phyloP scores from a whole-genome alignment of 2,888 invertebrate genomes.

The Tiphia femorata region DNA sequence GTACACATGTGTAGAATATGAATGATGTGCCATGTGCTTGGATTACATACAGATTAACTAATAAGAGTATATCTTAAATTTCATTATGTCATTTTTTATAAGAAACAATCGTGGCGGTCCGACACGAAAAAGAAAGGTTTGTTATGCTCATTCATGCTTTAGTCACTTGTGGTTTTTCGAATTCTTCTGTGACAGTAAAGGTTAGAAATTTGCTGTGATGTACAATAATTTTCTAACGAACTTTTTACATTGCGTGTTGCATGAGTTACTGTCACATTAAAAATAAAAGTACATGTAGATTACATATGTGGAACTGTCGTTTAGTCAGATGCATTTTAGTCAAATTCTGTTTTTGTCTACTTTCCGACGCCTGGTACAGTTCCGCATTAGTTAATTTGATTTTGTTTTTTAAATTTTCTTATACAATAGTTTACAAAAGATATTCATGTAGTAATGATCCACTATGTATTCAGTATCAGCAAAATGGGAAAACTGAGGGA shows the following conservation, averaged over 20 bases:
- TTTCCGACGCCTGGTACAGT: too few relatives aligned
- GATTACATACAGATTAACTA: neutral
- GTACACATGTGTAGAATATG: too few relatives aligned
- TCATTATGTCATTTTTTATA: slow-evolving; percentile 60
- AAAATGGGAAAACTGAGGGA: slow-evolving; percentile 33
- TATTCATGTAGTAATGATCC: too few relatives aligned
- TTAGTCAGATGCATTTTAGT: neutral
- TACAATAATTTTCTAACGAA: too few relatives aligned
- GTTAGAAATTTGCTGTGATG: neutral
- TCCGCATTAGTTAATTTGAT: too few relatives aligned
- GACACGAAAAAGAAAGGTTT: slow-evolving; percentile 55
- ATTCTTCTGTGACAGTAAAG: neutral
- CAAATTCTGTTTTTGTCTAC: neutral
- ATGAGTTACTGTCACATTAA: too few relatives aligned
- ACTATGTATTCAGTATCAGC: too few relatives aligned
- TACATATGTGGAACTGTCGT: neutral
- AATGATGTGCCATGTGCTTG: slow-evolving; percentile 1
- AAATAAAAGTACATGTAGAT: neutral
- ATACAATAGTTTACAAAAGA: too few relatives aligned
- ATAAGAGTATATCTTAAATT: neutral
- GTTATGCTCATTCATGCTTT: slow-evolving; percentile 1
- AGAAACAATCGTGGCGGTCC: slow-evolving; percentile 47
- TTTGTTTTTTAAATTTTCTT: too few relatives aligned
- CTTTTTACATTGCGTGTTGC: too few relatives aligned
- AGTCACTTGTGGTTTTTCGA: neutral